Percentiles rank a stretch among this genome's conserved stretches.
These are phyloP conservation scores for Caerostris extrusa DNA, from an alignment of 1,140 invertebrate species.

Conservation along the genomic window DNA sequence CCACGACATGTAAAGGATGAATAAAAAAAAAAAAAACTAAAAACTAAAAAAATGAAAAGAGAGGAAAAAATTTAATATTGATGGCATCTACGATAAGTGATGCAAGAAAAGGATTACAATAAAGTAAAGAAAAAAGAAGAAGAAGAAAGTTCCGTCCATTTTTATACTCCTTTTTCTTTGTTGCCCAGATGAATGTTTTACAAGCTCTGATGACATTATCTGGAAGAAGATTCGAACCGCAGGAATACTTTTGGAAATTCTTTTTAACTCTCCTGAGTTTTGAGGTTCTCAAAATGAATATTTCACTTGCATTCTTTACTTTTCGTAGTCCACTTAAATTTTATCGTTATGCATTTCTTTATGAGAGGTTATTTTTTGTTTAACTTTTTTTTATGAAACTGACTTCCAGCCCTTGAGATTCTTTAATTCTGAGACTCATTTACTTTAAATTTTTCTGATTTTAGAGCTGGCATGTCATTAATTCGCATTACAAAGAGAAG, in stretches of 20 bases:
- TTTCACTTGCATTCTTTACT: constrained; percentile 45
- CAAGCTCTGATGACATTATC: constrained; percentile 72
- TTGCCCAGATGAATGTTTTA: constrained; percentile 72
- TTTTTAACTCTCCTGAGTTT: constrained; percentile 17
- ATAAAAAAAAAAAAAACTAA: constrained; percentile 37
- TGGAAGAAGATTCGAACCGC: constrained; percentile 53
- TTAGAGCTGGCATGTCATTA: not conserved
- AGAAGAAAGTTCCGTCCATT: constrained; percentile 54
- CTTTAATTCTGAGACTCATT: not conserved
- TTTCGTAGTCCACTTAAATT: constrained; percentile 16
- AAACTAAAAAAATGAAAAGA: not conserved
- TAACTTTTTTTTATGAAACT: not conserved
- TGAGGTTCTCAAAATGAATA: constrained; percentile 13
- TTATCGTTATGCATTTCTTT: constrained; percentile 46
- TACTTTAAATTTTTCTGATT: not conserved
- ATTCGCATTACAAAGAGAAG: not conserved
- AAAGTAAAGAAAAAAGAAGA: constrained; percentile 43
- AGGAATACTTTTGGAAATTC: constrained; percentile 57
- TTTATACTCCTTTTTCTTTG: constrained; percentile 67
- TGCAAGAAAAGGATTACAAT: constrained; percentile 70
- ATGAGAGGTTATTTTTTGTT: not conserved
- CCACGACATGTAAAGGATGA: constrained; percentile 49
- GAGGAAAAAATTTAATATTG: constrained; percentile 75
- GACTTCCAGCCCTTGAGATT: not conserved
- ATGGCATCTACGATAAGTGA: constrained; percentile 71